Evolutionary conservation across 2,797 vertebrate genomes (phyloP).

Genomic region (Lacerta viridis): DNA sequence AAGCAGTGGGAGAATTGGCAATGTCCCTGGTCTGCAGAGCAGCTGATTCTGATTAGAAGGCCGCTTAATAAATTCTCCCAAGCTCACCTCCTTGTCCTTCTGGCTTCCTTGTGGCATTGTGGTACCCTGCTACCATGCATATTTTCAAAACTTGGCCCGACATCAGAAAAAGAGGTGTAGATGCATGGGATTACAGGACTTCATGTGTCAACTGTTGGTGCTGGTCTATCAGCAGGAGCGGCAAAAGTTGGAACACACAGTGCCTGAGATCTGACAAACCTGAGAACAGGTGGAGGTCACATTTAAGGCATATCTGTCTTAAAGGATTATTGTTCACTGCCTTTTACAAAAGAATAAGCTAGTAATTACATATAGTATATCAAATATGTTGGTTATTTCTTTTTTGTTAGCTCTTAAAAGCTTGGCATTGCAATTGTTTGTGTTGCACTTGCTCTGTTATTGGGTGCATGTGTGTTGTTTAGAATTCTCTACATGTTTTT

Average conservation of each 20-base stretch:
- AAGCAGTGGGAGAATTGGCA: constrained; percentile 14
- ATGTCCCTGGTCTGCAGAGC: constrained; percentile 1
- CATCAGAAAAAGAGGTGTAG: constrained; percentile 44
- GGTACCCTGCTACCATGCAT: constrained; percentile 26
- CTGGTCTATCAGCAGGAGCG: constrained; percentile 42
- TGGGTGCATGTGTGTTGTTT: constrained; percentile 49
- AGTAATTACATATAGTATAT: constrained; percentile 58
- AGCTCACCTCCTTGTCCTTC: constrained; percentile 28
- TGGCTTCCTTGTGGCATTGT: constrained; percentile 39
- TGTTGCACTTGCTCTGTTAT: constrained; percentile 45
- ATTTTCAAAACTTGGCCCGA: constrained; percentile 11
- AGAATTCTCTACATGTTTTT: constrained; percentile 68
- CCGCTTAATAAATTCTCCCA: constrained; percentile 31
- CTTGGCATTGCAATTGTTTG: constrained; percentile 55
- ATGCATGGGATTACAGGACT: constrained; percentile 36
- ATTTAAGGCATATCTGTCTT: constrained; percentile 40
- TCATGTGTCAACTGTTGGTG: constrained; percentile 34
- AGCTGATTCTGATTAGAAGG: constrained; percentile 39
- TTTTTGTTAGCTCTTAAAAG: constrained; percentile 52
- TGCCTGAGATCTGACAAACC: constrained; percentile 15
- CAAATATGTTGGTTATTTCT: constrained; percentile 57
- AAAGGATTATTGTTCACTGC: constrained; percentile 42
- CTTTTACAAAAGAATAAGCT: constrained; percentile 45
- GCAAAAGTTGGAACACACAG: constrained; percentile 1
- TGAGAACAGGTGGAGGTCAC: not conserved